Base-by-base conservation (phyloP, 2,113 vertebrate genomes). In the Emydura subglobosa region DNA sequence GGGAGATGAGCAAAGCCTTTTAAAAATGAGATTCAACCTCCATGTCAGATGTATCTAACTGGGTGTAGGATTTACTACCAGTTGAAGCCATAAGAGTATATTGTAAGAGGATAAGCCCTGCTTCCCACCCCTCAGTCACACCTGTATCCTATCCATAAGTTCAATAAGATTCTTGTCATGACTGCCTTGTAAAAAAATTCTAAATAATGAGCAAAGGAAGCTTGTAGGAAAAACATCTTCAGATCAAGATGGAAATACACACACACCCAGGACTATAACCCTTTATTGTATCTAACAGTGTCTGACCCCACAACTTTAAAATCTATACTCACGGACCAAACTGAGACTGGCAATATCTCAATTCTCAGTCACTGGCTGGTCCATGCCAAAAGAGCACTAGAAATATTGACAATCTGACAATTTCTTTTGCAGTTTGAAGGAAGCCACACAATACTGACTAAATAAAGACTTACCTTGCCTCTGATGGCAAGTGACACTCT, bases 321-420 rank as follows among this genome's bases (percentile, higher is more conserved):
- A 7, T 42, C 49, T 42, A 42, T 25, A 57, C 25, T n/a, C 31
- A 50, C 1, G 79, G 59, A 84, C 1, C 25, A 91, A 84, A 8
- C 4, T 78, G 0, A 0, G 50, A 85, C 90, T 91, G 79, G 8
- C 42, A n/a, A 6, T 1, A 7, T 8, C 72, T 87, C 54, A 4
- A 1, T 86, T 92, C 65, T 44, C 27, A 59, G 57, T 59, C 12
- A 13, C 29, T 59, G 27, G 27, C 57, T 31, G 57, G 57, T 59
- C 57, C 57, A 59, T 14, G 57, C 13, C 10, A 11, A 27, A 59
- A 59, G 57, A 59, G 22, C 27, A 27, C 27, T 59, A 29, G 27
- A 59, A 59, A 59, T 59, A 59, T 13, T 59, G 57, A 59, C 57
- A 59, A 59, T 59, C 27, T 59, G 54, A 55, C 54, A 11, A 55